These are phyloP conservation scores for Ciconia maguari DNA, from an alignment of 2,113 vertebrate genomes.

Conservation along the genomic window DNA sequence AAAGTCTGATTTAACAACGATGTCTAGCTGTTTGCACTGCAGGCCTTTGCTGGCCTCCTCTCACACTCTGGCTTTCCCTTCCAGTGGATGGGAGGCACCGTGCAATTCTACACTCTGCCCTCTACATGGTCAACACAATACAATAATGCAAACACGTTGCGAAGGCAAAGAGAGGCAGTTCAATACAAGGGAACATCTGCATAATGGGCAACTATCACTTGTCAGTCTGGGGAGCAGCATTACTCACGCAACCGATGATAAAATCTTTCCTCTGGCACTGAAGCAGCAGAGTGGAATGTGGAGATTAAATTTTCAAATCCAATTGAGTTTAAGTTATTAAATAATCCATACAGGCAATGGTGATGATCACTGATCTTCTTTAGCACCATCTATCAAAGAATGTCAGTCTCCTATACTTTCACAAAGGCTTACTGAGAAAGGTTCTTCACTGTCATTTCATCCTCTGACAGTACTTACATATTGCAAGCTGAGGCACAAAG, in stretches of 20 bases:
- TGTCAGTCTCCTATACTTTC: neutral
- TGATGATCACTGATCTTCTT: neutral
- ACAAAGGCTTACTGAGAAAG: neutral
- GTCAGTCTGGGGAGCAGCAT: neutral
- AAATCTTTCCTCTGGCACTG: neutral
- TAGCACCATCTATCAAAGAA: neutral
- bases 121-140: neutral
- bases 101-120: neutral
- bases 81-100: neutral
- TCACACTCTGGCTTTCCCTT: neutral
- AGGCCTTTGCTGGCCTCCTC: neutral
- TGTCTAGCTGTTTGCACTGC: neutral
- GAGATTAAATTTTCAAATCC: neutral
- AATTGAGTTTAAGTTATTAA: neutral
- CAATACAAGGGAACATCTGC: neutral
- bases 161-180: neutral
- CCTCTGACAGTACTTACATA: neutral
- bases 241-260: neutral
- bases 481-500: neutral
- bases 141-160: neutral
- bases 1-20: neutral
- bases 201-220: neutral
- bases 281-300: neutral
- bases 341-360: neutral
- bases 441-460: neutral